These are phyloP conservation scores for Scaptomyza montana DNA, from an alignment of 1,140 invertebrate genomes.

Conservation along the genomic window DNA sequence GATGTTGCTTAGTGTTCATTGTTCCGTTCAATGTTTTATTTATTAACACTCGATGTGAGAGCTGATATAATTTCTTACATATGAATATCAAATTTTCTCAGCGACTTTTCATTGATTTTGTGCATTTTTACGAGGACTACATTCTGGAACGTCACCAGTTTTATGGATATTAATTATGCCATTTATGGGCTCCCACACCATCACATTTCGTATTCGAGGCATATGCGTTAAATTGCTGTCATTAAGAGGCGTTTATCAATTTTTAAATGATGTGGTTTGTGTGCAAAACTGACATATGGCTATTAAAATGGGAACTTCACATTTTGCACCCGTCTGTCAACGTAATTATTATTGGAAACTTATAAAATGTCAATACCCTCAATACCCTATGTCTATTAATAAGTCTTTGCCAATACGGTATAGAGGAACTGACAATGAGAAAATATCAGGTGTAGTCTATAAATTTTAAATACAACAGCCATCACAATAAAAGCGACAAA, in stretches of 20 bases:
- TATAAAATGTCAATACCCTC: neutral
- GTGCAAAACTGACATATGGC: constrained; percentile 10
- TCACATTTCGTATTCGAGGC: constrained; percentile 28
- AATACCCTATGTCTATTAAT: neutral
- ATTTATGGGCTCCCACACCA: constrained; percentile 58
- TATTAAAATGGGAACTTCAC: constrained; percentile 21
- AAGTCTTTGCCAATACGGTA: constrained; percentile 13
- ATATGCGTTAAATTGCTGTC: constrained; percentile 70
- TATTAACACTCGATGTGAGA: constrained; percentile 11
- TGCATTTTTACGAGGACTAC: constrained; percentile 49
- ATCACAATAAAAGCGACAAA: neutral
- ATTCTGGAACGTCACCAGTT: constrained; percentile 38
- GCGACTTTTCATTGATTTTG: constrained; percentile 55
- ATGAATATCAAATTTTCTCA: constrained; percentile 61
- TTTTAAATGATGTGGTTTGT: constrained; percentile 49
- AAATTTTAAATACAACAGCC: constrained; percentile 33
- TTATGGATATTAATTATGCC: constrained; percentile 77
- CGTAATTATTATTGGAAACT: constrained; percentile 36
- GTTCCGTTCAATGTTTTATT: no score
- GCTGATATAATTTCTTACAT: constrained; percentile 10
- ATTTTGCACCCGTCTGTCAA: constrained; percentile 41
- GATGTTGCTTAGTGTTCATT: no score
- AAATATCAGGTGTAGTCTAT: constrained; percentile 34
- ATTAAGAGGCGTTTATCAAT: constrained; percentile 71
- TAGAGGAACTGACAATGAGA: constrained; percentile 3